A percentile compares a stretch with the other conserved stretches of the same genome.
Conservation (phyloP, 2,113 vertebrate genomes). For the Notarius lentiginosus region DNA sequence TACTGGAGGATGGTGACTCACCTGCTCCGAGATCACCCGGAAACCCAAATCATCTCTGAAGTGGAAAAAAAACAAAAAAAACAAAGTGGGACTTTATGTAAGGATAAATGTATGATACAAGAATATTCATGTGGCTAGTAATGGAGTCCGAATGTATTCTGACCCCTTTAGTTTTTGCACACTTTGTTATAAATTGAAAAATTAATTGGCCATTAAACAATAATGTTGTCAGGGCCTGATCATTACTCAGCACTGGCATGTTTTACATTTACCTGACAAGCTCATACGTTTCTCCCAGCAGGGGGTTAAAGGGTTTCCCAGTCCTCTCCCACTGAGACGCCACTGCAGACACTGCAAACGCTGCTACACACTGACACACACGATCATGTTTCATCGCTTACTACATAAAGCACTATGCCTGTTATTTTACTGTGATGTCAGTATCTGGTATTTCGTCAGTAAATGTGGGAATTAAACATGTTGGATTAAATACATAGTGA, state of each 20-base stretch:
- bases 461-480: background rate
- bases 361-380: conserved; percentile 85
- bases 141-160: background rate
- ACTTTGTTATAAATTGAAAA: background rate
- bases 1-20: conserved; percentile 96
- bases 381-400: background rate
- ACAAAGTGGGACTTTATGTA: background rate
- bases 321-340: conserved; percentile 98
- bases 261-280: conserved; percentile 82
- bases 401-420: background rate
- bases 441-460: background rate
- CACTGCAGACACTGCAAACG: conserved; percentile 94
- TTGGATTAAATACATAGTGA: background rate
- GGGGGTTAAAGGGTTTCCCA: conserved; percentile 95
- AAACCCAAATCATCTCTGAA: conserved; percentile 94
- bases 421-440: background rate
- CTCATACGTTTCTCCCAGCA: conserved; percentile 96
- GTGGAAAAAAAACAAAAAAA: background rate
- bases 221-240: background rate
- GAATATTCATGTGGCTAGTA: too few relatives aligned
- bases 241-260: background rate
- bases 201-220: background rate
- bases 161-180: background rate
- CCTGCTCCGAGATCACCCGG: conserved; percentile 94
- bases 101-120: background rate